These are phyloP conservation scores for Cyanocitta stelleri DNA, from an alignment of 2,113 vertebrate species.

Conservation along the genomic window DNA sequence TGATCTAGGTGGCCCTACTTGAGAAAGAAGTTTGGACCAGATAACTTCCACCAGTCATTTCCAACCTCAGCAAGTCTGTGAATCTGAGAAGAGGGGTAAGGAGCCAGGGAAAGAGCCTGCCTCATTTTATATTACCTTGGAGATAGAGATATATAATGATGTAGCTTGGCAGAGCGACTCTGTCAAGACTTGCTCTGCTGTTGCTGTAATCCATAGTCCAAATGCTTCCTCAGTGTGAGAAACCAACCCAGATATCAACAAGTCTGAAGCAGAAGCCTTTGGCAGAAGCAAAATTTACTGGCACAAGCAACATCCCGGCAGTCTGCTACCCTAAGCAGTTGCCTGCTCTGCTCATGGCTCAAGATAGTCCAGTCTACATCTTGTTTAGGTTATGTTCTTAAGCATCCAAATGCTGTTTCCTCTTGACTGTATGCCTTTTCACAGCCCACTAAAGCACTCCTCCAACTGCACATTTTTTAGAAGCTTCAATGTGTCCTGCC, in stretches of 20 bases:
- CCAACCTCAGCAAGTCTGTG: background rate
- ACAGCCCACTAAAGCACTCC: background rate
- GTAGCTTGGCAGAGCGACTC: rapidly evolving
- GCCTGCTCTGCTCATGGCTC: background rate
- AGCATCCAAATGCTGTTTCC: background rate
- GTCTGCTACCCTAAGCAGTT: background rate
- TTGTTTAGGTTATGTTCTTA: background rate
- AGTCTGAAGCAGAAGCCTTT: background rate
- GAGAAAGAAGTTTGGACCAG: background rate
- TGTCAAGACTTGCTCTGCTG: rapidly evolving
- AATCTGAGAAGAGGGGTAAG: background rate
- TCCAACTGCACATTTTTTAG: background rate
- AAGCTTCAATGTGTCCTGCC: background rate
- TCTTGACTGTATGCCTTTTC: background rate
- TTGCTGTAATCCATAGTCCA: background rate
- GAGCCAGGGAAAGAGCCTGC: background rate
- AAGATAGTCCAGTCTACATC: background rate
- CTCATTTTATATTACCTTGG: background rate
- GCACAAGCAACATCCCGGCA: background rate
- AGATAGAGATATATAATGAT: background rate
- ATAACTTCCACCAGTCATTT: background rate
- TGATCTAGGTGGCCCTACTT: background rate
- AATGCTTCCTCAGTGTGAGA: background rate
- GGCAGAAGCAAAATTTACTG: background rate
- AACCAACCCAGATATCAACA: background rate